Evolutionary conservation across 2,888 invertebrate genomes (phyloP), one percentile per base, ranked within the genome.

Genomic region (Dasypolia templi): DNA sequence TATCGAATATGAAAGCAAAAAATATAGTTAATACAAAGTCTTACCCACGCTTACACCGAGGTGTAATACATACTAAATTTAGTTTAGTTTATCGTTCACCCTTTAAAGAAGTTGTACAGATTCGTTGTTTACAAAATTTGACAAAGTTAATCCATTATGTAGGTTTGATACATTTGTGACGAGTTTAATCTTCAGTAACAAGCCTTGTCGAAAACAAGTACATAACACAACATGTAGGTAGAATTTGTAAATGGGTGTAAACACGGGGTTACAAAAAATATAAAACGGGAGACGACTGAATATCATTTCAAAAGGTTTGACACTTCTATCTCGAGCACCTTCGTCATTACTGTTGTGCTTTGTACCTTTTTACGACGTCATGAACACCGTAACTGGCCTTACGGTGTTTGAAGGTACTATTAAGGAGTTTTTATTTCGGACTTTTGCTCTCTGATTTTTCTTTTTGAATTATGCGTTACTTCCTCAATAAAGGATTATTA

Each of bases 321-420:
- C 11, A 58, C 5, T 46, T 19, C 39, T 26, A 49, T 72, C 42
- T 42, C n/a, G 17, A 55, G 39, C n/a, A 29, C 19, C 22, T 3
- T 26, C 35, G 6, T 32, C 26, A 61, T 61, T 66, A 46, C 19
- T n/a, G 39, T 53, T 46, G 11, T 6, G 22, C 44, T 58, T 53
- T 66, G 53, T 65, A 53, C 26, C 26, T 61, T 66, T 68, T 75
- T 61, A 75, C 32, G 46, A 49, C 22, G 22, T 55, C 59, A 46
- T 46, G 26, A 64, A 72, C n/a, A n/a, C n/a, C n/a, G n/a, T n/a
- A n/a, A n/a, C n/a, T n/a, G 32, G n/a, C n/a, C 6, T 56, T 7
- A 49, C 42, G n/a, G 42, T 44, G 9, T 42, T 42, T 56, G 22
- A 69, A 32, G 44, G 12, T 56, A 39, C 39, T 62, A 61, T 46